These are phyloP conservation scores for Drosophila infuscata DNA, from an alignment of 2,888 invertebrate genomes.

Conservation along the genomic window DNA sequence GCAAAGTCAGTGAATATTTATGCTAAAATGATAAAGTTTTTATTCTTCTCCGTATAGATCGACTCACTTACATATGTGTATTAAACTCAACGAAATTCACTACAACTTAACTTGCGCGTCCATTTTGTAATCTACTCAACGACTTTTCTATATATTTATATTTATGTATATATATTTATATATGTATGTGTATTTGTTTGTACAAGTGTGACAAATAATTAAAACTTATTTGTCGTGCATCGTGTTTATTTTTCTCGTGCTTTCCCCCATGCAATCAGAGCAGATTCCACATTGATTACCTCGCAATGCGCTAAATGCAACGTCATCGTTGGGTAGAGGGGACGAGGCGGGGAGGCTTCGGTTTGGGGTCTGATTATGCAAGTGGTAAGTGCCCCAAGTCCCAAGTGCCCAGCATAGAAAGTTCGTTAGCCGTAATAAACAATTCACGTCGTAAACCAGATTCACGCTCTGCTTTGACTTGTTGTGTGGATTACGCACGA, in stretches of 20 bases:
- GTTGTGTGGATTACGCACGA: conserved; percentile 63
- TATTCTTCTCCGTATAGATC: background rate
- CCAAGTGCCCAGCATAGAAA: conserved; percentile 57
- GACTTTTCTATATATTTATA: too few relatives aligned
- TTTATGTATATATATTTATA: conserved; percentile 1
- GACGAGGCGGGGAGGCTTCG: background rate
- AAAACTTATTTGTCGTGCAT: conserved; percentile 16
- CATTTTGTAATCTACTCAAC: conserved; percentile 7
- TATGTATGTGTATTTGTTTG: background rate
- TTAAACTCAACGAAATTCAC: background rate
- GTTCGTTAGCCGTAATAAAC: conserved; percentile 76
- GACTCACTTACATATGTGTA: background rate
- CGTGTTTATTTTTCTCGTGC: conserved; percentile 39
- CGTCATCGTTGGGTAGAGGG: conserved; percentile 19
- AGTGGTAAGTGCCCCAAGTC: conserved; percentile 54
- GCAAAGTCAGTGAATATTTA: background rate
- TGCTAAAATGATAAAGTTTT: background rate
- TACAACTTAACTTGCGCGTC: conserved; percentile 31
- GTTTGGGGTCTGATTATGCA: conserved; percentile 49
- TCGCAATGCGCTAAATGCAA: conserved; percentile 55
- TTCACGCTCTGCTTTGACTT: conserved; percentile 34
- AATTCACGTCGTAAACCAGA: conserved; percentile 75
- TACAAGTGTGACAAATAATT: conserved; percentile 35
- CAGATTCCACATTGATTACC: conserved; percentile 61
- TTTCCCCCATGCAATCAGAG: conserved; percentile 57